phyloP scores from a whole-genome alignment of 2,797 vertebrate genomes.

The Liparis tanakae region DNA sequence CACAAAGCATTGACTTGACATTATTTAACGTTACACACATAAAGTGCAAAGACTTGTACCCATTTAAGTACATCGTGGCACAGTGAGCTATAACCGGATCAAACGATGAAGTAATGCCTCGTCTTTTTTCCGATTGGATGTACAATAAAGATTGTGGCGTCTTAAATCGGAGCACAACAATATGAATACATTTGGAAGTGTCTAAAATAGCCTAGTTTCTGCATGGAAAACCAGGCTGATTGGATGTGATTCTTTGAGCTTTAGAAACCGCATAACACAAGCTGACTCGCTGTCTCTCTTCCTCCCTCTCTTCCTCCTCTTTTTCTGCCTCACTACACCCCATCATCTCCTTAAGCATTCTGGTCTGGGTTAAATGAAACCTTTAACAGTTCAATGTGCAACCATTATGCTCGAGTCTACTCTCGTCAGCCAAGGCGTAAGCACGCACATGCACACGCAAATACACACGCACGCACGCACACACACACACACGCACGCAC shows the following conservation, averaged over 20 bases:
- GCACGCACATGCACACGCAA: slow-evolving; percentile 18
- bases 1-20: slow-evolving; percentile 2
- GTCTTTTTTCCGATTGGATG: slow-evolving; percentile 3
- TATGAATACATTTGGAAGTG: slow-evolving; percentile 4
- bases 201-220: slow-evolving; percentile 48
- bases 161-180: slow-evolving; percentile 15
- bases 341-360: slow-evolving; percentile 82
- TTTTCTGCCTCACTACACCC: slow-evolving; percentile 79
- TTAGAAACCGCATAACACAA: slow-evolving; percentile 64
- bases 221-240: slow-evolving; percentile 55
- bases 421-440: slow-evolving; percentile 43
- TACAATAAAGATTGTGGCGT: slow-evolving; percentile 14
- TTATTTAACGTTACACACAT: background rate
- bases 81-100: background rate
- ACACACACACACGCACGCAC: no score
- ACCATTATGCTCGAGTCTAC: slow-evolving; percentile 78
- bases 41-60: slow-evolving; percentile 5
- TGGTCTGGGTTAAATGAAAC: slow-evolving; percentile 82
- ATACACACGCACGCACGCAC: background rate
- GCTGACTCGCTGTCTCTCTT: slow-evolving; percentile 51
- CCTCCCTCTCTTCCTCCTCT: slow-evolving; percentile 59
- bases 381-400: slow-evolving; percentile 83
- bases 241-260: slow-evolving; percentile 64
- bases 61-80: background rate
- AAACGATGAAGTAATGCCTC: background rate